A percentile compares a stretch with the other conserved stretches of the same genome.
Conservation (phyloP, 1,140 invertebrate genomes). For the Vanessa atalanta region DNA sequence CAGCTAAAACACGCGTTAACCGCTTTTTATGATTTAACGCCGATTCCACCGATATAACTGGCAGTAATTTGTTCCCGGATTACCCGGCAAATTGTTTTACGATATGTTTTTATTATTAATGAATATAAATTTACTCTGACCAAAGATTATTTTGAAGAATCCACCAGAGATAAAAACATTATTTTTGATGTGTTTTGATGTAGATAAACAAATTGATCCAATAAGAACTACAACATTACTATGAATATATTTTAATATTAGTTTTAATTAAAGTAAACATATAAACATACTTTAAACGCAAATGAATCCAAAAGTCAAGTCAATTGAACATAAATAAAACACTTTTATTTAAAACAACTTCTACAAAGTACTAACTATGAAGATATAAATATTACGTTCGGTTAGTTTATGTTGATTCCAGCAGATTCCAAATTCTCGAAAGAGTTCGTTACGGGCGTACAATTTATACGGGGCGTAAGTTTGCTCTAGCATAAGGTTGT, state of each 20-base stretch:
- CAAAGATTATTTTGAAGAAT: slow-evolving; percentile 13
- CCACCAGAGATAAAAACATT: background rate
- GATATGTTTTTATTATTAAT: slow-evolving; percentile 68
- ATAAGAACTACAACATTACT: too few species aligned
- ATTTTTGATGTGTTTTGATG: background rate
- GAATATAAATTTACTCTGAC: slow-evolving; percentile 40
- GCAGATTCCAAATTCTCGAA: slow-evolving; percentile 29
- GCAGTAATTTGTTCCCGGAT: slow-evolving; percentile 62
- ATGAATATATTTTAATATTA: too few species aligned
- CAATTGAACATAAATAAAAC: background rate
- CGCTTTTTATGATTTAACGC: slow-evolving; percentile 73
- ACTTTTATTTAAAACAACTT: background rate
- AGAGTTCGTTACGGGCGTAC: slow-evolving; percentile 28
- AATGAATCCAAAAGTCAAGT: background rate
- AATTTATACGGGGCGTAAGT: slow-evolving; percentile 53
- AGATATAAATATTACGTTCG: slow-evolving; percentile 14
- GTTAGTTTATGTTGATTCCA: slow-evolving; percentile 5
- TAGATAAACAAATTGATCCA: background rate
- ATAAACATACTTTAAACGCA: background rate
- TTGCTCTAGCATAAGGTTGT: slow-evolving; percentile 50
- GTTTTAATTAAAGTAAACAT: background rate
- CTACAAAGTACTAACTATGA: background rate
- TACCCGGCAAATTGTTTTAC: slow-evolving; percentile 70
- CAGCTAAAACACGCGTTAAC: slow-evolving; percentile 66
- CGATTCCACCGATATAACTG: slow-evolving; percentile 65